These are phyloP conservation scores for Cryptophagus acutangulus DNA, from an alignment of 2,888 invertebrate genomes.

Conservation along the genomic window DNA sequence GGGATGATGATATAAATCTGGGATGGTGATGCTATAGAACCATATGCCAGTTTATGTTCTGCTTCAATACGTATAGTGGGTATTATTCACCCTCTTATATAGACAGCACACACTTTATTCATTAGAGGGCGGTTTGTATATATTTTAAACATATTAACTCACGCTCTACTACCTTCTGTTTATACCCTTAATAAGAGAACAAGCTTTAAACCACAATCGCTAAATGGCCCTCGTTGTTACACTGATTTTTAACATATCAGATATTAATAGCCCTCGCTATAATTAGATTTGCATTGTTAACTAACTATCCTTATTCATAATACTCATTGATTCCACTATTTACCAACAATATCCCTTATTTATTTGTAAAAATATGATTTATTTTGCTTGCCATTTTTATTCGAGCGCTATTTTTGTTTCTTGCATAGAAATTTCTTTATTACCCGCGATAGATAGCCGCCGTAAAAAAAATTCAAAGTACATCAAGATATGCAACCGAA, in stretches of 20 bases:
- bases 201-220: constrained; percentile 4
- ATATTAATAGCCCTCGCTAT: no score
- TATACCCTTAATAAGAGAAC: constrained; percentile 3
- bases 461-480: constrained; percentile 14
- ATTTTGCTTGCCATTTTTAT: no score
- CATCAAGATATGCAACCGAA: constrained; percentile 26
- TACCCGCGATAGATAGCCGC: no score
- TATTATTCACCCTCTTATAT: constrained; percentile 34
- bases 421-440: no score
- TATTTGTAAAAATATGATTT: no score
- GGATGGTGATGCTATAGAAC: constrained; percentile 35
- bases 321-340: no score
- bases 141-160: constrained; percentile 28
- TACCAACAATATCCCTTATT: no score
- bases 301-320: no score
- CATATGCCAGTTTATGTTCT: constrained; percentile 37
- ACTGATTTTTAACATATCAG: no score
- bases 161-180: constrained; percentile 12
- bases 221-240: constrained; percentile 1
- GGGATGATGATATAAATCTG: constrained; percentile 33
- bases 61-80: constrained; percentile 25
- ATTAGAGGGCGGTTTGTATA: constrained; percentile 27
- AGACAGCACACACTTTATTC: constrained; percentile 25
- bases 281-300: no score
- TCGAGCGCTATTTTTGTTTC: no score